Conservation (phyloP, 2,113 vertebrate genomes). For the Echinops telfairi region DNA sequence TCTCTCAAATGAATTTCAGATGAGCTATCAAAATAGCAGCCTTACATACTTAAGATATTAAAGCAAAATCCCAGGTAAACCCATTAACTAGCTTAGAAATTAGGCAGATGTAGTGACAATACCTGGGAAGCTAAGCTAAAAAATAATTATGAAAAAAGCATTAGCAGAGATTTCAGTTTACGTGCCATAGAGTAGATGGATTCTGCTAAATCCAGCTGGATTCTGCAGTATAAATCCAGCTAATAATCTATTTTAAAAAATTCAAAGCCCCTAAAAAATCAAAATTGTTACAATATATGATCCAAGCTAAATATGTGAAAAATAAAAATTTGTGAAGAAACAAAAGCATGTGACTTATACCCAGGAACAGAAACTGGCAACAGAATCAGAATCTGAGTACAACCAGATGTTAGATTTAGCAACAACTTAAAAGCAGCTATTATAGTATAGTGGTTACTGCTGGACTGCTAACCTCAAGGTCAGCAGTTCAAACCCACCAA, state of each 20-base stretch:
- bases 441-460: too few relatives aligned
- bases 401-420: background rate
- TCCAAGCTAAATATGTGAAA: background rate
- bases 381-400: background rate
- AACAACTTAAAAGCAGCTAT: background rate
- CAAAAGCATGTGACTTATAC: background rate
- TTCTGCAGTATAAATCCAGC: background rate
- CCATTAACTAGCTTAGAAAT: background rate
- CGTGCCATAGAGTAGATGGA: background rate
- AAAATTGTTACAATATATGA: background rate
- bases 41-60: background rate
- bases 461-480: too few relatives aligned
- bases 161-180: background rate
- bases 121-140: background rate
- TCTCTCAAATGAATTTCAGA: background rate
- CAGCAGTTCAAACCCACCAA: too few relatives aligned
- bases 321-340: slow-evolving; percentile 3
- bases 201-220: background rate
- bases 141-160: background rate
- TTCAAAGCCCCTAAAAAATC: too few relatives aligned
- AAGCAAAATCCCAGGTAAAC: background rate
- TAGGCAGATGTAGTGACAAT: background rate
- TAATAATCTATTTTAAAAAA: background rate
- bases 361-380: background rate
- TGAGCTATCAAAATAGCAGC: background rate